Conservation (phyloP, 2,888 invertebrate genomes). For the Rhamphomyia laevipes region DNA sequence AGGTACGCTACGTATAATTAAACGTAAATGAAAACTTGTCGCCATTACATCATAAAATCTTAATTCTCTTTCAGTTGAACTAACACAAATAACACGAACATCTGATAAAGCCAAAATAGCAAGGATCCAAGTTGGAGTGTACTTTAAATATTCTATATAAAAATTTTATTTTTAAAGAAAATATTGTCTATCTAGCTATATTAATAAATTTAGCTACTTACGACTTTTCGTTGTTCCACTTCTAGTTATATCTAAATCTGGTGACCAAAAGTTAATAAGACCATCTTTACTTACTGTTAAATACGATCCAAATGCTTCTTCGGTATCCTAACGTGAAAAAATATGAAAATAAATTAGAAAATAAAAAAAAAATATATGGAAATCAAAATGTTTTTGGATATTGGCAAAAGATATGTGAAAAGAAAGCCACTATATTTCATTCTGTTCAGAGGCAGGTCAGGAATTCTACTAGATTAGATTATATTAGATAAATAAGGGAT, state of each 20-base stretch:
- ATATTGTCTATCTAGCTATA: too few relatives aligned
- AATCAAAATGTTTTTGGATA: too few relatives aligned
- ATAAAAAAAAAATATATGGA: too few relatives aligned
- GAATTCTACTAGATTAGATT: too few relatives aligned
- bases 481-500: too few relatives aligned
- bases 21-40: conserved; percentile 57
- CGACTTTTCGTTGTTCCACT: conserved; percentile 52
- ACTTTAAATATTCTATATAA: conserved; percentile 44
- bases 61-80: conserved; percentile 65
- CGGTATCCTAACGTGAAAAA: too few relatives aligned
- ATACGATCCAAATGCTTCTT: conserved; percentile 52
- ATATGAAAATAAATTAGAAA: too few relatives aligned
- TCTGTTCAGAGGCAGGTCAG: too few relatives aligned
- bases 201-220: conserved; percentile 28
- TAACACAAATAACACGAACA: conserved; percentile 62
- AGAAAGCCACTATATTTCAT: too few relatives aligned
- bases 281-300: conserved; percentile 68
- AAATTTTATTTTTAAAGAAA: too few relatives aligned
- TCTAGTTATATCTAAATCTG: conserved; percentile 53
- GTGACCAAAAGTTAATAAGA: conserved; percentile 63
- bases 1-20: conserved; percentile 51
- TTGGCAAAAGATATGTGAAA: too few relatives aligned
- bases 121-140: conserved; percentile 58
- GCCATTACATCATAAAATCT: conserved; percentile 70
- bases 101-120: conserved; percentile 64